Conservation (phyloP, 2,797 vertebrate species). For the Typhlichthys subterraneus region DNA sequence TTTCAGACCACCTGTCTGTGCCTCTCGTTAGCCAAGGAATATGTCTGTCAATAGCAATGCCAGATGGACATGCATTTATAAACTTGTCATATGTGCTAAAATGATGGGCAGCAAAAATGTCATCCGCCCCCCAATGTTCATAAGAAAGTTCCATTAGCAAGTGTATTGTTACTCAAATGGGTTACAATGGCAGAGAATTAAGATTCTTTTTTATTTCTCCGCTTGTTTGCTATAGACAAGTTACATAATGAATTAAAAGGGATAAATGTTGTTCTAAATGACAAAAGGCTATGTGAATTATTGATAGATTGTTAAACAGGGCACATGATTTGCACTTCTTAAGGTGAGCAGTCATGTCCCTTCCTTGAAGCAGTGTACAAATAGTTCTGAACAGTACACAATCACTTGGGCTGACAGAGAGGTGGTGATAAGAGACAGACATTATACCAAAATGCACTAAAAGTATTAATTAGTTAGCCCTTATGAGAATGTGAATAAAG, state of each 20-base stretch:
- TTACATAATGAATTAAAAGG: no score
- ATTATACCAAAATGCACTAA: conserved; percentile 12
- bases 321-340: conserved; percentile 25
- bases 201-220: no score
- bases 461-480: no score
- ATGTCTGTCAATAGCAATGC: conserved; percentile 50
- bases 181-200: no score
- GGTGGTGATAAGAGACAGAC: conserved; percentile 6
- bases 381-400: conserved; percentile 44
- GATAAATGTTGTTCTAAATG: conserved; percentile 13
- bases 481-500: no score
- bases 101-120: conserved; percentile 23
- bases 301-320: conserved; percentile 20
- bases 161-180: conserved; percentile 20
- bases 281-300: conserved; percentile 1
- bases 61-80: conserved; percentile 74
- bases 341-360: conserved; percentile 20
- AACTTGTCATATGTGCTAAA: conserved; percentile 49
- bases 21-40: conserved; percentile 65
- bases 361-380: conserved; percentile 22
- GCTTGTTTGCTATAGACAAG: no score
- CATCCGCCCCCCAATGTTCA: conserved; percentile 24
- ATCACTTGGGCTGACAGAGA: conserved; percentile 12
- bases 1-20: conserved; percentile 71
- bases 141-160: conserved; percentile 27